phyloP scores from a whole-genome alignment of 2,888 invertebrate genomes.

The Cheilosia scutellata region DNA sequence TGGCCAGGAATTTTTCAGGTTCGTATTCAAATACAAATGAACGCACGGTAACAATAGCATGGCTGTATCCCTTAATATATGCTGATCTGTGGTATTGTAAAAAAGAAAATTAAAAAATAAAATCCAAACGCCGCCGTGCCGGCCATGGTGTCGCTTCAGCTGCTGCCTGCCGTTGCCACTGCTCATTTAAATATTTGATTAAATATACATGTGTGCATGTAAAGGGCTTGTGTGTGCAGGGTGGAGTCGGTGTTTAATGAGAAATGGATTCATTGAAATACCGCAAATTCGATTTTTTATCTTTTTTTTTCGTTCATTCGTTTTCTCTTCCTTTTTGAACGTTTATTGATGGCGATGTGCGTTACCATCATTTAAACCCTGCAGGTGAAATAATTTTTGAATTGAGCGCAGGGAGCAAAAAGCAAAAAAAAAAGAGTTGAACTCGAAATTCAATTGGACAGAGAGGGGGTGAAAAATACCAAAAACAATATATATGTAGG shows the following conservation, averaged over 20 bases:
- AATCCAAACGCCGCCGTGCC: not conserved
- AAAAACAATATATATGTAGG: slow-evolving; percentile 62
- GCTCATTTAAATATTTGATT: slow-evolving; percentile 75
- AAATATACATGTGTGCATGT: slow-evolving; percentile 59
- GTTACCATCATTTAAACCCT: slow-evolving; percentile 45
- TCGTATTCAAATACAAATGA: slow-evolving; percentile 67
- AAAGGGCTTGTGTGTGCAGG: not conserved
- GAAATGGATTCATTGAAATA: slow-evolving; percentile 72
- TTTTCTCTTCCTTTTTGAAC: slow-evolving; percentile 4
- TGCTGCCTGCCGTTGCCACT: slow-evolving; percentile 43
- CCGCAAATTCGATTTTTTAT: slow-evolving; percentile 69
- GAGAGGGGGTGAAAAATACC: not conserved
- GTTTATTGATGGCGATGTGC: slow-evolving; percentile 53
- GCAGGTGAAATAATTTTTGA: slow-evolving; percentile 68
- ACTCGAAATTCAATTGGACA: slow-evolving; percentile 61
- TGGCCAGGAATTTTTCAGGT: slow-evolving; percentile 84
- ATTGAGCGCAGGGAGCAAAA: slow-evolving; percentile 34
- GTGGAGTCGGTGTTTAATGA: slow-evolving; percentile 50
- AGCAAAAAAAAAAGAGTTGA: slow-evolving; percentile 17
- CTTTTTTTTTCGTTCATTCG: slow-evolving; percentile 24
- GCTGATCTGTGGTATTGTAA: slow-evolving; percentile 65
- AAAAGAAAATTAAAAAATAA: slow-evolving; percentile 4
- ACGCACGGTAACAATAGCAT: slow-evolving; percentile 3
- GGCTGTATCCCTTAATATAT: slow-evolving; percentile 57
- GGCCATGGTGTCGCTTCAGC: slow-evolving; percentile 48